Evolutionary conservation across 2,888 invertebrate genomes (phyloP).

Genomic region (Emmelina monodactyla): DNA sequence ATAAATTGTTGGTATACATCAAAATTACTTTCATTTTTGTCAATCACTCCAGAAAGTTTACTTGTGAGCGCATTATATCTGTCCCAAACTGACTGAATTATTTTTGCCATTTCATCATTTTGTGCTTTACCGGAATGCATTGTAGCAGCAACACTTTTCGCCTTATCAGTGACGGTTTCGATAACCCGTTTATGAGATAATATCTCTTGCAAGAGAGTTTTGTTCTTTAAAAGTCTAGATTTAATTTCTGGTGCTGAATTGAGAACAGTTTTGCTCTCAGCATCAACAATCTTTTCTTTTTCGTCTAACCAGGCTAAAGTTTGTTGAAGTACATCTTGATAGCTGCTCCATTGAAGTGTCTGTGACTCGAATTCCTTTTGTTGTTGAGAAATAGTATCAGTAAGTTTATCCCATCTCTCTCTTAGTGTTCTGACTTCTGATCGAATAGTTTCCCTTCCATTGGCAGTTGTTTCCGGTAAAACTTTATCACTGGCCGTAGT

Average conservation of each 20-base stretch:
- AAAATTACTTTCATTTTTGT: conserved; percentile 76
- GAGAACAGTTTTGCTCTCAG: conserved; percentile 74
- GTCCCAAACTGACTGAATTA: conserved; percentile 75
- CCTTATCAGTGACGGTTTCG: conserved; percentile 90
- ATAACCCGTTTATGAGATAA: conserved; percentile 88
- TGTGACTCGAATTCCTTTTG: conserved; percentile 88
- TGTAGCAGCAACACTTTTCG: conserved; percentile 71
- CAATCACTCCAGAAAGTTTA: conserved; percentile 72
- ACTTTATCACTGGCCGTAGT: conserved; percentile 85
- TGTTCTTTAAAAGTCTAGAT: conserved; percentile 84
- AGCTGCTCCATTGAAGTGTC: conserved; percentile 82
- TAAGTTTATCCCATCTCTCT: conserved; percentile 88
- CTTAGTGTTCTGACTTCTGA: conserved; percentile 81
- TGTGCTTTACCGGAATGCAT: conserved; percentile 64
- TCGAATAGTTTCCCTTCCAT: conserved; percentile 89
- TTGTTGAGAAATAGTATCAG: conserved; percentile 82
- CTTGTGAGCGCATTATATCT: conserved; percentile 78
- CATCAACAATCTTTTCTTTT: conserved; percentile 79
- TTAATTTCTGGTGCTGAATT: conserved; percentile 85
- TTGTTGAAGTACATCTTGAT: conserved; percentile 85
- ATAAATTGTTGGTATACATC: conserved; percentile 88
- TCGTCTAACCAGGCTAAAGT: conserved; percentile 85
- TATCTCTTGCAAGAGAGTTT: conserved; percentile 88
- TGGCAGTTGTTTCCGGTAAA: conserved; percentile 91
- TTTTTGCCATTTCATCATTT: conserved; percentile 70